Evolutionary conservation across 2,888 invertebrate genomes (phyloP).

Genomic region (Cephus pygmeus): DNA sequence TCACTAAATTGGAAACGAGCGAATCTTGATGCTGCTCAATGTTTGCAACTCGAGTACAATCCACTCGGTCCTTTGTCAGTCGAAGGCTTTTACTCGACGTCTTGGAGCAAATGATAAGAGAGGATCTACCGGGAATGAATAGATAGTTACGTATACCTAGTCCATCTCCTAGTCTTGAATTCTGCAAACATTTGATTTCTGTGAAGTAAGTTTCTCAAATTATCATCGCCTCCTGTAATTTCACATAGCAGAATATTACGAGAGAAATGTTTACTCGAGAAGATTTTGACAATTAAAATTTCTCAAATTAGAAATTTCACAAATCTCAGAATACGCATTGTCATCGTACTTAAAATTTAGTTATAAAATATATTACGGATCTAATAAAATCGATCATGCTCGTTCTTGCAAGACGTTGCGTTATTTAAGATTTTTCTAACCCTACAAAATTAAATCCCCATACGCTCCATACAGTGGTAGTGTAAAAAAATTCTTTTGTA

Average conservation of each 20-base stretch:
- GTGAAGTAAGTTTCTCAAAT: not conserved
- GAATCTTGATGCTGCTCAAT: not conserved
- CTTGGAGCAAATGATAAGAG: not conserved
- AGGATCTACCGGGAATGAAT: not conserved
- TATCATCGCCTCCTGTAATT: not conserved
- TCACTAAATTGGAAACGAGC: not conserved
- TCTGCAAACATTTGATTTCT: not conserved
- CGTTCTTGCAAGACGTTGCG: not conserved
- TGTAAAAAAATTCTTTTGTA: not conserved
- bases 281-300: not conserved
- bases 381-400: not conserved
- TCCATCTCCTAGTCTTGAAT: not conserved
- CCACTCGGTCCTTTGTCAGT: not conserved
- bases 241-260: not conserved
- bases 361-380: not conserved
- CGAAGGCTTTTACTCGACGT: not conserved
- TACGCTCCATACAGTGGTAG: not conserved
- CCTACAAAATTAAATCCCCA: not conserved
- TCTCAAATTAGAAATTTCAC: not conserved
- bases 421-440: not conserved
- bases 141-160: not conserved
- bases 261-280: not conserved
- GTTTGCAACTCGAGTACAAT: not conserved
- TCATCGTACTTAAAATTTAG: not conserved
- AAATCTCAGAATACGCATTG: not conserved